A percentile compares a stretch with the other conserved stretches of the same genome.
Conservation (phyloP, 2,113 vertebrate species). For the Melanocharis versteri region DNA sequence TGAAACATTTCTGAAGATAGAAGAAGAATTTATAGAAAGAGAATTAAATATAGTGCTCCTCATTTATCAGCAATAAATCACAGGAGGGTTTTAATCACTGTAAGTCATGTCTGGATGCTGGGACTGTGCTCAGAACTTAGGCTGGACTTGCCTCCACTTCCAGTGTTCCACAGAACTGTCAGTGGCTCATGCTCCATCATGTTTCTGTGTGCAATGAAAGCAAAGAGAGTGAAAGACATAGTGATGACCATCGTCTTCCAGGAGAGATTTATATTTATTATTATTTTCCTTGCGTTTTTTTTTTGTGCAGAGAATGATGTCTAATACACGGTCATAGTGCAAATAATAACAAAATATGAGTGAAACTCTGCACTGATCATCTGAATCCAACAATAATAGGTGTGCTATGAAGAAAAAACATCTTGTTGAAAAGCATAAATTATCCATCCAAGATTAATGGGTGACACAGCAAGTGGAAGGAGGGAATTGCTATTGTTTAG, state of each 20-base stretch:
- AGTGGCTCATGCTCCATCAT: background rate
- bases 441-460: background rate
- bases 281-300: background rate
- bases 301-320: background rate
- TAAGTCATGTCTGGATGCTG: background rate
- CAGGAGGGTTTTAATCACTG: background rate
- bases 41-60: background rate
- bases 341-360: background rate
- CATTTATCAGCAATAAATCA: background rate
- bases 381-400: background rate
- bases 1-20: background rate
- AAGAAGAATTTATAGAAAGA: background rate
- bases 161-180: background rate
- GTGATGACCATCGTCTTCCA: background rate
- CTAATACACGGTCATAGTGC: fast-evolving
- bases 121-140: background rate
- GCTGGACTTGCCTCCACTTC: background rate
- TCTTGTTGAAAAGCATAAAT: background rate
- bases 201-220: background rate
- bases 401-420: background rate
- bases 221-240: background rate
- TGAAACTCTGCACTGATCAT: background rate
- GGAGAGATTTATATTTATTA: background rate
- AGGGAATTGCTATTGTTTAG: background rate
- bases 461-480: background rate